Conservation (phyloP, 2,888 invertebrate species). For the Epistrophe grossulariae region DNA sequence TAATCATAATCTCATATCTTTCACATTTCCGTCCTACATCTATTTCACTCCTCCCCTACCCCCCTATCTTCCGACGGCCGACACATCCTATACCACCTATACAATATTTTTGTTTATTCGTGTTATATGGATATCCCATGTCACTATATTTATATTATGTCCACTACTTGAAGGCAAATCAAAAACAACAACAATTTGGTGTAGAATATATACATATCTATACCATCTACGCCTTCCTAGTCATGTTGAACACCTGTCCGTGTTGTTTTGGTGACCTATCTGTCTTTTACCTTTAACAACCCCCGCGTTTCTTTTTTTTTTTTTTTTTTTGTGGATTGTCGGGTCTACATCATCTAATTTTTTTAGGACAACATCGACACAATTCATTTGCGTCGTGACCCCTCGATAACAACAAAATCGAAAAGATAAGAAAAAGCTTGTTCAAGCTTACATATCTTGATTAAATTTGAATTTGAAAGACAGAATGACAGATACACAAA, state of each 20-base stretch:
- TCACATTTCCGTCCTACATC: slow-evolving; percentile 60
- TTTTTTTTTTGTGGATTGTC: background rate
- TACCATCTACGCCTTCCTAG: slow-evolving; percentile 46
- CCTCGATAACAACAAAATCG: slow-evolving; percentile 9
- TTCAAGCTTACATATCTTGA: slow-evolving; percentile 59
- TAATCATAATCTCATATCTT: slow-evolving; percentile 67
- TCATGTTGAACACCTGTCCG: slow-evolving; percentile 73
- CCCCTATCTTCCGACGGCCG: background rate
- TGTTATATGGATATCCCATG: slow-evolving; percentile 30
- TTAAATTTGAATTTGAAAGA: slow-evolving; percentile 54
- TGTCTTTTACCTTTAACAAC: slow-evolving; percentile 16
- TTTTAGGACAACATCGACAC: slow-evolving; percentile 54
- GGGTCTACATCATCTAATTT: slow-evolving; percentile 2
- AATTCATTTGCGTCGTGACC: slow-evolving; percentile 55
- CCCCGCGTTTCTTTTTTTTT: slow-evolving; percentile 9
- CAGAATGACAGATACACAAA: slow-evolving; percentile 60
- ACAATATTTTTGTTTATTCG: slow-evolving; percentile 7
- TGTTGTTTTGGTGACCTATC: slow-evolving; percentile 67
- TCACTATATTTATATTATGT: slow-evolving; percentile 35
- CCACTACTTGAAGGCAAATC: slow-evolving; percentile 35
- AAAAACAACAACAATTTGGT: background rate
- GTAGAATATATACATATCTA: background rate
- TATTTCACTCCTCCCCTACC: slow-evolving; percentile 29
- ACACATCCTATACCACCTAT: background rate
- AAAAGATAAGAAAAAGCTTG: slow-evolving; percentile 59